phyloP scores from a whole-genome alignment of 1,140 invertebrate genomes.

The Rhopalosiphum padi region DNA sequence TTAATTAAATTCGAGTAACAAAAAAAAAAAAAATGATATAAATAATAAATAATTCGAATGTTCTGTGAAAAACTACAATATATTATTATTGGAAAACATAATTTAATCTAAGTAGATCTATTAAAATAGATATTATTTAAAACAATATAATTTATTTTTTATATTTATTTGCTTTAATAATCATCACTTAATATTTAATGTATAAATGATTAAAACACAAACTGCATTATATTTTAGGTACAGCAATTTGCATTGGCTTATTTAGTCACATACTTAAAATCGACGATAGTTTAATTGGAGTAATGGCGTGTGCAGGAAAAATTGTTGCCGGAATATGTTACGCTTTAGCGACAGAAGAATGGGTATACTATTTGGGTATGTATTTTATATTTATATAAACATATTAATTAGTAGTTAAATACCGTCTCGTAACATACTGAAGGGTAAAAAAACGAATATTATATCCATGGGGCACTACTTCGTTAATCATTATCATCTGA shows the following conservation, averaged over 20 bases:
- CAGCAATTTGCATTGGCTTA: constrained; percentile 77
- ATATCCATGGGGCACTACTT: no score
- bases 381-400: background rate
- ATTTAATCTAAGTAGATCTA: background rate
- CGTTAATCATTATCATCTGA: no score
- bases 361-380: constrained; percentile 80
- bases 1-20: no score
- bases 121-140: background rate
- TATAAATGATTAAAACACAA: background rate
- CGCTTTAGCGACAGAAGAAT: constrained; percentile 76
- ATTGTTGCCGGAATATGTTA: constrained; percentile 80
- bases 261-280: constrained; percentile 80
- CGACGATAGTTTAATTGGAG: constrained; percentile 81
- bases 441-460: no score
- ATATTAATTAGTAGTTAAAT: background rate
- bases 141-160: background rate
- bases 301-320: constrained; percentile 80
- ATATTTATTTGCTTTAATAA: background rate
- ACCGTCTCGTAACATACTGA: no score
- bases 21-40: no score
- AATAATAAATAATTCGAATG: no score
- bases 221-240: constrained; percentile 67
- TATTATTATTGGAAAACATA: background rate
- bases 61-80: background rate
- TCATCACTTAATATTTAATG: background rate